These are phyloP conservation scores for Andrena bicolor DNA, from an alignment of 2,888 invertebrate species.

Conservation along the genomic window DNA sequence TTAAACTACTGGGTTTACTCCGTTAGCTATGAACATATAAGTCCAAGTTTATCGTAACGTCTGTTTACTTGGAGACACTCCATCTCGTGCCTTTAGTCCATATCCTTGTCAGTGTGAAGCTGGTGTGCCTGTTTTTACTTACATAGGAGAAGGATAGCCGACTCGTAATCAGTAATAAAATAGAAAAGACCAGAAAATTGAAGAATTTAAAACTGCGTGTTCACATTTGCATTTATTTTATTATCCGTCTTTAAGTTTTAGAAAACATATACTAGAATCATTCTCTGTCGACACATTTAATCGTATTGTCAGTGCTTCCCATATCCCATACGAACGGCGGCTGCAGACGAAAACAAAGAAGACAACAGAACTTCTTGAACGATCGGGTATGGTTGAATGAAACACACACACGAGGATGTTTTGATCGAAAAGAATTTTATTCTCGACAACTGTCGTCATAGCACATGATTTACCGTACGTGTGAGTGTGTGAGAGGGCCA, in stretches of 20 bases:
- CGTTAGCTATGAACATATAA: not conserved
- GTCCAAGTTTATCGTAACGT: not conserved
- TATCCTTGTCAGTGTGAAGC: not conserved
- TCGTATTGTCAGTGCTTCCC: not conserved
- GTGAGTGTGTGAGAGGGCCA: constrained; percentile 58
- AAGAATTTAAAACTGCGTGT: too few species aligned
- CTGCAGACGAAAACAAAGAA: constrained; percentile 5
- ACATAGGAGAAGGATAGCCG: not conserved
- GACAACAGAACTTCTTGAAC: constrained; percentile 35
- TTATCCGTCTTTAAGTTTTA: not conserved
- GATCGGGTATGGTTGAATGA: constrained; percentile 53
- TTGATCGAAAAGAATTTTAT: constrained; percentile 79
- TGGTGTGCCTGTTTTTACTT: not conserved
- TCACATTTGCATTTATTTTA: too few species aligned
- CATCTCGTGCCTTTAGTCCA: not conserved
- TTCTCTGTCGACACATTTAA: not conserved
- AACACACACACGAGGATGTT: constrained; percentile 44
- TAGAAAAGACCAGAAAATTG: too few species aligned
- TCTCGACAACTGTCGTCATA: constrained; percentile 77
- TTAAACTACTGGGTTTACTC: not conserved
- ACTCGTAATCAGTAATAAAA: too few species aligned
- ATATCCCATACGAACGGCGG: not conserved
- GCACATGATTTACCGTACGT: constrained; percentile 75
- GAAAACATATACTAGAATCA: not conserved
- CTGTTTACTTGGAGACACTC: not conserved